phyloP scores from a whole-genome alignment of 2,113 vertebrate genomes.

The Cyprinodon tularosa region DNA sequence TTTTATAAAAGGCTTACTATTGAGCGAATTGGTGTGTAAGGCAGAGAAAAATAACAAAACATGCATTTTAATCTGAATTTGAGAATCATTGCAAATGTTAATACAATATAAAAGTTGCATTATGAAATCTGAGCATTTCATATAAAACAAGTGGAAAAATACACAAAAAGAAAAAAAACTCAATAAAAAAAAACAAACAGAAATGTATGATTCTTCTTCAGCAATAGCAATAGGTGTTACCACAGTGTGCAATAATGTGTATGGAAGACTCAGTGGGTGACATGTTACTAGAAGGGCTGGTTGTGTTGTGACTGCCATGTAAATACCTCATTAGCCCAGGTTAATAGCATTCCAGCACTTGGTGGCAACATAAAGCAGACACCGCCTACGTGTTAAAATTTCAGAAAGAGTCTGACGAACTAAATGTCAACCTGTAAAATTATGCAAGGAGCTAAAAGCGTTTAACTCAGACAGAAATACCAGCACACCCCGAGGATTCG shows the following conservation, averaged over 20 bases:
- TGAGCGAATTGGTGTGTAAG: background rate
- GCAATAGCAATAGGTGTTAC: background rate
- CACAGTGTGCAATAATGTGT: background rate
- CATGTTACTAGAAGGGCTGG: conserved; percentile 29
- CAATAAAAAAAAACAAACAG: background rate
- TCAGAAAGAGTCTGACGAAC: conserved; percentile 73
- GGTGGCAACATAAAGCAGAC: conserved; percentile 16
- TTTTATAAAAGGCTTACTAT: conserved; percentile 28
- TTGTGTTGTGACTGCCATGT: conserved; percentile 56
- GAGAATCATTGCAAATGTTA: background rate
- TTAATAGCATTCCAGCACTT: conserved; percentile 48
- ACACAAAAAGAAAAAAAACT: conserved; percentile 3
- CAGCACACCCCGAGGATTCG: conserved; percentile 71
- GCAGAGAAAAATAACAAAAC: background rate
- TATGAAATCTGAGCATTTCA: background rate
- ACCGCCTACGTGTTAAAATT: conserved; percentile 21
- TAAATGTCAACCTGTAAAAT: conserved; percentile 78
- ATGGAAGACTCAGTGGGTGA: background rate
- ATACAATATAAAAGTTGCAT: background rate
- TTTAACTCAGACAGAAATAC: conserved; percentile 56
- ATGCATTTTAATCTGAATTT: conserved; percentile 23
- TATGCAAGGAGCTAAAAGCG: conserved; percentile 74
- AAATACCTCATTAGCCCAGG: conserved; percentile 60
- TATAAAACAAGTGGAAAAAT: conserved; percentile 8
- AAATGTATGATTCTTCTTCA: background rate